These are phyloP conservation scores for Coregonus ussuriensis DNA, from an alignment of 2,797 vertebrate species.

Conservation along the genomic window DNA sequence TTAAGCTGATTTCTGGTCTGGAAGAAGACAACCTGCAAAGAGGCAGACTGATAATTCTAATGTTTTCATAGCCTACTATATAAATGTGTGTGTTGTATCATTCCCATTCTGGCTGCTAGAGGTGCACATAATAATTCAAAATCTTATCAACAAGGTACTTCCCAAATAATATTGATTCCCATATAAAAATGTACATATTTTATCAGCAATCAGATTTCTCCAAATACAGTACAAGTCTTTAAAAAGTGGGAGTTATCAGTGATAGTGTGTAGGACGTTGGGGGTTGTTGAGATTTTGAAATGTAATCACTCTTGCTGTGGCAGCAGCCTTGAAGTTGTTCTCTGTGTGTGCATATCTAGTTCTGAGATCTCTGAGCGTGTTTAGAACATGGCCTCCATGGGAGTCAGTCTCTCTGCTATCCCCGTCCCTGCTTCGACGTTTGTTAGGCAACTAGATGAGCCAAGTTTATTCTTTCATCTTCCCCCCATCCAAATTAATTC, in stretches of 20 bases:
- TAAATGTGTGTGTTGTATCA: constrained; percentile 14
- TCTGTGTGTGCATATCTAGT: constrained; percentile 47
- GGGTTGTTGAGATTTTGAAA: constrained; percentile 57
- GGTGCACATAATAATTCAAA: constrained; percentile 25
- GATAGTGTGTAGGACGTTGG: constrained; percentile 38
- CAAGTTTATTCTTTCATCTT: constrained; percentile 63
- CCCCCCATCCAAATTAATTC: constrained; percentile 50
- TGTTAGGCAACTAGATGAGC: constrained; percentile 58
- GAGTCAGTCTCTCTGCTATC: constrained; percentile 60
- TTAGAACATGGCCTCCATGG: constrained; percentile 34
- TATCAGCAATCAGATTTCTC: constrained; percentile 36
- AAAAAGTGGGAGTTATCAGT: constrained; percentile 34
- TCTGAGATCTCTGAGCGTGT: constrained; percentile 46
- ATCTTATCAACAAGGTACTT: constrained; percentile 20
- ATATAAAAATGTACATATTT: constrained; percentile 19
- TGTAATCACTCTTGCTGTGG: constrained; percentile 56
- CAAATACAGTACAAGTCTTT: constrained; percentile 25
- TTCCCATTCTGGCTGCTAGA: constrained; percentile 36
- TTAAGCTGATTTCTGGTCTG: constrained; percentile 51
- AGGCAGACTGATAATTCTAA: constrained; percentile 37
- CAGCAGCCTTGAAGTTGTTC: constrained; percentile 57
- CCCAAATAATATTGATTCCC: constrained; percentile 27
- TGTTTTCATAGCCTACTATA: constrained; percentile 6
- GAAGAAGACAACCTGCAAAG: constrained; percentile 22
- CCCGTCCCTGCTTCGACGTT: constrained; percentile 48